Evolutionary conservation across 2,888 invertebrate species (phyloP), one percentile per base, ranked within the genome.

Genomic region (Tetranychus truncatus): DNA sequence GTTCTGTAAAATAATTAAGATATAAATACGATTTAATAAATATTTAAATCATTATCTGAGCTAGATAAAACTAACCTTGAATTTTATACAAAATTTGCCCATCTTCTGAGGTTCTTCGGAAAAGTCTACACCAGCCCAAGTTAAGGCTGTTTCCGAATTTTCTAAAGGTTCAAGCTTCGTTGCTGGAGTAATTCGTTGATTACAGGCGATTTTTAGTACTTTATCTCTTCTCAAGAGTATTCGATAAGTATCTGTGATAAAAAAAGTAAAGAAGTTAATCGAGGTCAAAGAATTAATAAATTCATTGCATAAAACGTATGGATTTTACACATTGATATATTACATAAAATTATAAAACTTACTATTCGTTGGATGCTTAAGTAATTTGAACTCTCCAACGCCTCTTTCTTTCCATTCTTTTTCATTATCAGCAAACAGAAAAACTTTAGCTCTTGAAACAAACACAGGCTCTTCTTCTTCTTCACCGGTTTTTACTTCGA

Each of bases 341-440:
- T 34, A 34, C 34, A 34, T 34, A 34, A 34, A 34, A 34, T 5
- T 34, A 5, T 66, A 34, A n/a, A 74, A 71, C 77, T 77, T 77
- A 89, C 90, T 66, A 89, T 88, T 87, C 8, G 82, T 84, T 0
- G 88, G 87, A 82, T 95, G 89, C 82, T 88, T 86, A 72, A 96
- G 84, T 71, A 96, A 85, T 84, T 95, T 95, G 81, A 96, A 84
- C 81, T 93, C 91, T 0, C 96, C 96, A 66, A 91, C 86, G 2
- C 95, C 96, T 76, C 95, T 86, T 82, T 96, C 96, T 81, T 96
- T 96, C 95, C 95, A 96, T 82, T 94, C 91, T 75, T 88, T 89
- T 0, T 86, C 84, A 0, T 86, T 86, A 66, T 83, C 83, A 76
- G 83, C 89, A 81, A 85, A 94, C 71, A 94, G 86, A 82, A 86